A percentile compares a stretch with the other conserved stretches of the same genome.
phyloP scores from a whole-genome alignment of 2,888 invertebrate genomes.

The Chymomyza fuscimana region DNA sequence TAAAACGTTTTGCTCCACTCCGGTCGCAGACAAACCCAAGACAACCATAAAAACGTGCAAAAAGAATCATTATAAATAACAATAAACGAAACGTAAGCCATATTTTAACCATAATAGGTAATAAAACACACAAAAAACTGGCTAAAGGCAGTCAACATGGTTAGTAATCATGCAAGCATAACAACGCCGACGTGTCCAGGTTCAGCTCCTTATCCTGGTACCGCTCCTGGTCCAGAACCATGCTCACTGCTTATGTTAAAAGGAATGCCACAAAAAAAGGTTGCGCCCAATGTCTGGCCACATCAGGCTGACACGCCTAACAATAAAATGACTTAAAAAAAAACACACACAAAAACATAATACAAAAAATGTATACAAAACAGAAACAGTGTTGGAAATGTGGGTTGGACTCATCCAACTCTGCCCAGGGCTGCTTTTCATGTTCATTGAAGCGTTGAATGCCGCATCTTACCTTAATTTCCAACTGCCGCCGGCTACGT shows the following conservation, averaged over 20 bases:
- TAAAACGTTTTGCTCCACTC: slow-evolving; percentile 5
- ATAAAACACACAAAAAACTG: slow-evolving; percentile 67
- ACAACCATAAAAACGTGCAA: slow-evolving; percentile 68
- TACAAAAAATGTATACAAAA: slow-evolving; percentile 31
- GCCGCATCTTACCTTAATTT: slow-evolving; percentile 33
- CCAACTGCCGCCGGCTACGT: slow-evolving; percentile 18
- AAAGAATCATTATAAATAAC: slow-evolving; percentile 72
- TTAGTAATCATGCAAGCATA: slow-evolving; percentile 65
- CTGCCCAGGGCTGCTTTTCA: slow-evolving; percentile 19
- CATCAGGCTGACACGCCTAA: slow-evolving; percentile 22
- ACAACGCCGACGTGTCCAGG: slow-evolving; percentile 54
- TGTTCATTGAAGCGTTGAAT: slow-evolving; percentile 46
- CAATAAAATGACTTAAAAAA: slow-evolving; percentile 37
- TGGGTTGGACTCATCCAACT: not conserved
- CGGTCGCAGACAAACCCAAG: slow-evolving; percentile 30
- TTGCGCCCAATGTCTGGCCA: slow-evolving; percentile 24
- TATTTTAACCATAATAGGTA: slow-evolving; percentile 70
- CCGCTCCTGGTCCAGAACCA: not conserved
- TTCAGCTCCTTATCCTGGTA: slow-evolving; percentile 28
- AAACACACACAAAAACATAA: slow-evolving; percentile 23
- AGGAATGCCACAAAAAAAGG: slow-evolving; percentile 27
- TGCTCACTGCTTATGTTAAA: not conserved
- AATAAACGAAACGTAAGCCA: slow-evolving; percentile 67
- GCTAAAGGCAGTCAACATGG: slow-evolving; percentile 32
- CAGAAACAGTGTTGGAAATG: not conserved